phyloP scores from a whole-genome alignment of 1,140 invertebrate species.

The Watersipora subatra region DNA sequence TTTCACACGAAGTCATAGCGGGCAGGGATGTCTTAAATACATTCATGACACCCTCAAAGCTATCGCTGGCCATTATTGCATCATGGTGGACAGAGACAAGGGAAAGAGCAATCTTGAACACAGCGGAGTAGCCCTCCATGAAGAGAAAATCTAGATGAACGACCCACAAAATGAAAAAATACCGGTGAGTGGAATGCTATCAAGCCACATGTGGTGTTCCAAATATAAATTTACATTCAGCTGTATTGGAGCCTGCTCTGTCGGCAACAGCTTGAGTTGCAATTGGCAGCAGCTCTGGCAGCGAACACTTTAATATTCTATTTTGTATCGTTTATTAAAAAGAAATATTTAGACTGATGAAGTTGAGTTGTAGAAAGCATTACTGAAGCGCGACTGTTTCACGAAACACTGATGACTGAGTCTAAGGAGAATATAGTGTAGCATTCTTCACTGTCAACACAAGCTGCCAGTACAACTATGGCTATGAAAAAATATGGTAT shows the following conservation, averaged over 20 bases:
- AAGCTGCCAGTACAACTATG: no score
- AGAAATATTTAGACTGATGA: no score
- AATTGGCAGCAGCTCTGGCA: background rate
- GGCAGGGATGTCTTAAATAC: conserved; percentile 61
- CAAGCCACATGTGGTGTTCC: no score
- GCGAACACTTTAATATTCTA: background rate
- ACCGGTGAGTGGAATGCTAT: background rate
- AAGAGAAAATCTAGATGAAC: conserved; percentile 66
- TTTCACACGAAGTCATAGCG: conserved; percentile 16
- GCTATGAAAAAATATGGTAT: no score
- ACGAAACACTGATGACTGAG: no score
- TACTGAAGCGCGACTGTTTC: no score
- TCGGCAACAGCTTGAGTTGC: background rate
- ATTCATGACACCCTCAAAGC: conserved; percentile 83
- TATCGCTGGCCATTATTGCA: conserved; percentile 63
- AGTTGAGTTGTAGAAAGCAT: no score
- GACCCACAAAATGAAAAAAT: conserved; percentile 12
- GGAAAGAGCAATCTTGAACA: conserved; percentile 75
- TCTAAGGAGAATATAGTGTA: no score
- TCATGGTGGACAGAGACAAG: conserved; percentile 71
- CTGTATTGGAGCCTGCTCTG: background rate
- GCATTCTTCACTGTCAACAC: no score
- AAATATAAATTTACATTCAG: background rate
- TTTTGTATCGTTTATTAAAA: background rate
- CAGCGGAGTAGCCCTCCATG: conserved; percentile 69